Conservation (phyloP, 2,888 invertebrate species). For the Diarsia brunnea region DNA sequence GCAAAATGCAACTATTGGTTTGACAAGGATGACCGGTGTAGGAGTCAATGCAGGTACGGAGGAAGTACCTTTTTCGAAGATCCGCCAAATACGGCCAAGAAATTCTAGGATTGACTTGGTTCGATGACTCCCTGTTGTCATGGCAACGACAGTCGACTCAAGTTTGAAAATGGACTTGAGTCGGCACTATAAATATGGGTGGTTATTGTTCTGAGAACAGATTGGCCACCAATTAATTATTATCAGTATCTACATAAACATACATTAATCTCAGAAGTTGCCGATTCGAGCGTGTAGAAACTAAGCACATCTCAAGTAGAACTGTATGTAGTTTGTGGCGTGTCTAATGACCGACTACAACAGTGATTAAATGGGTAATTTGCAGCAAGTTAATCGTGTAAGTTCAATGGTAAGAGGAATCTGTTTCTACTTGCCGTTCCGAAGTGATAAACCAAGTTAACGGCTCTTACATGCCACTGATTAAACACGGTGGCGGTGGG, state of each 20-base stretch:
- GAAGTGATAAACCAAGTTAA: slow-evolving; percentile 40
- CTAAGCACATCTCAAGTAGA: slow-evolving; percentile 29
- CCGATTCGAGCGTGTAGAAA: slow-evolving; percentile 1
- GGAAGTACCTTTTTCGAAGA: too few species aligned
- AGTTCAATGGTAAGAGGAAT: slow-evolving; percentile 51
- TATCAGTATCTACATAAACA: slow-evolving; percentile 10
- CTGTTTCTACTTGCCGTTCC: slow-evolving; percentile 29
- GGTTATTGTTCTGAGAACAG: not conserved
- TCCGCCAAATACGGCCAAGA: too few species aligned
- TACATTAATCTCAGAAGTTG: not conserved
- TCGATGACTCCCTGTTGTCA: too few species aligned
- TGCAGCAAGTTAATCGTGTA: slow-evolving; percentile 41
- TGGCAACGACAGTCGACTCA: too few species aligned
- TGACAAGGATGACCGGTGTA: too few species aligned
- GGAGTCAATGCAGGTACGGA: too few species aligned
- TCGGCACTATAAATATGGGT: too few species aligned
- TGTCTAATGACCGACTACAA: slow-evolving; percentile 51
- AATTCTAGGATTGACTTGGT: too few species aligned
- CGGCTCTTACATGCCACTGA: slow-evolving; percentile 7
- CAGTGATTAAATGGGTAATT: slow-evolving; percentile 53
- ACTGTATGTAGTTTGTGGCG: slow-evolving; percentile 27
- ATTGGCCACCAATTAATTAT: slow-evolving; percentile 24
- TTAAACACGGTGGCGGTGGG: not conserved
- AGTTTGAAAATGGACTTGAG: too few species aligned
- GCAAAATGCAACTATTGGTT: too few species aligned